A percentile compares a stretch with the other conserved stretches of the same genome.
These are phyloP conservation scores for Lates calcarifer DNA, from an alignment of 2,113 vertebrate genomes.

Conservation along the genomic window DNA sequence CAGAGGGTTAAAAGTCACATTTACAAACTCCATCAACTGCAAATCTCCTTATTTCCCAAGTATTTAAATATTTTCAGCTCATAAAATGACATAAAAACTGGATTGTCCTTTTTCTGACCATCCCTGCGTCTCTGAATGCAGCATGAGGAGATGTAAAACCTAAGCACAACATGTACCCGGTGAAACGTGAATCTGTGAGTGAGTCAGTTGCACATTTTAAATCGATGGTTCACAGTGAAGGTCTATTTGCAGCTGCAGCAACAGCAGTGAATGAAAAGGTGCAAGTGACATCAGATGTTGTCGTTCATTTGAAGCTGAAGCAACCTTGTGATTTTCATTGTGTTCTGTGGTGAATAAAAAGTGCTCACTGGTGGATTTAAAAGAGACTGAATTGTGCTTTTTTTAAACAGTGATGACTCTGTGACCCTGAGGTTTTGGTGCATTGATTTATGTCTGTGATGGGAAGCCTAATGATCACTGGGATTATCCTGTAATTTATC, in stretches of 20 bases:
- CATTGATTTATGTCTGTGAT: constrained; percentile 22
- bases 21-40: not conserved
- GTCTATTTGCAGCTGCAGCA: not conserved
- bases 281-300: not conserved
- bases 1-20: not conserved
- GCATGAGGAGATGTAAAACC: not conserved
- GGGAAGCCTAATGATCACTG: constrained; percentile 1
- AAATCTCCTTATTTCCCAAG: no score
- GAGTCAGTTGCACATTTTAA: constrained; percentile 1
- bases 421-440: not conserved
- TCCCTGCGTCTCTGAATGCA: constrained; percentile 7
- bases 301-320: not conserved
- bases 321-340: not conserved
- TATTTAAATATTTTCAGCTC: not conserved
- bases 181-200: not conserved
- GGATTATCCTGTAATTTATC: not conserved
- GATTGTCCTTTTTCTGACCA: not conserved
- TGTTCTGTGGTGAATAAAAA: not conserved
- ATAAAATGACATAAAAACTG: not conserved
- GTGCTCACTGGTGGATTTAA: not conserved
- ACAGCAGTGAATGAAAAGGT: not conserved
- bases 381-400: not conserved
- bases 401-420: not conserved
- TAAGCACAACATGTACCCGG: constrained; percentile 38
- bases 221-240: not conserved